Conservation (phyloP, 2,797 vertebrate species). For the Manis javanica region DNA sequence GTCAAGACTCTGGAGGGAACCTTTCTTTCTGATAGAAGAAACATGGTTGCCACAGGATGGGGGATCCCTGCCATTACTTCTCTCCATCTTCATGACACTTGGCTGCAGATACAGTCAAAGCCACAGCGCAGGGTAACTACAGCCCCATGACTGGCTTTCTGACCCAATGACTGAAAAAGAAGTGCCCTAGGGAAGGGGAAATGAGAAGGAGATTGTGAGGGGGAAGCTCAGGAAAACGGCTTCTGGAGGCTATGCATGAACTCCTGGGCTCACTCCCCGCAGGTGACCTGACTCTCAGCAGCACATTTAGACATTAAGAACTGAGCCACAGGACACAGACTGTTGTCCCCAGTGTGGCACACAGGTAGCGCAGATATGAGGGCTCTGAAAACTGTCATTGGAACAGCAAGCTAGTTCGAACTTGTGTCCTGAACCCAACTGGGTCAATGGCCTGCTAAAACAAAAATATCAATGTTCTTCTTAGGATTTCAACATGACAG, state of each 20-base stretch:
- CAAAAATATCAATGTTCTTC: neutral
- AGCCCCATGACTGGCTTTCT: neutral
- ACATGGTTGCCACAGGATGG: neutral
- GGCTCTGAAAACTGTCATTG: neutral
- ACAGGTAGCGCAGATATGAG: neutral
- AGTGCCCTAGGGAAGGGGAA: neutral
- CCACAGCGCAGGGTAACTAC: neutral
- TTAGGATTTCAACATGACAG: neutral
- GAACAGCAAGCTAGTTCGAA: neutral
- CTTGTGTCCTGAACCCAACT: neutral
- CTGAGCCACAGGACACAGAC: neutral
- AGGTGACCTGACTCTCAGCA: neutral
- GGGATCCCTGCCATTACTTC: neutral
- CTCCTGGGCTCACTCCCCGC: neutral
- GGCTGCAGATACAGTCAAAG: neutral
- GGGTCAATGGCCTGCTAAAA: neutral
- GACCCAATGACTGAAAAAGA: neutral
- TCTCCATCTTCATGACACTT: too few species aligned
- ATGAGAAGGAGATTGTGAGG: too few species aligned
- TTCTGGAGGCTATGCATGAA: accelerated
- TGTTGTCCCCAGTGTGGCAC: accelerated
- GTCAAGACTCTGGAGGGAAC: neutral
- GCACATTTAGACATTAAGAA: neutral
- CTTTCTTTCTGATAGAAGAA: neutral
- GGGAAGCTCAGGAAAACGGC: neutral